Evolutionary conservation across 2,888 invertebrate species (phyloP), one percentile per base, ranked within the genome.

Genomic region (Cecidostiba fungosa): DNA sequence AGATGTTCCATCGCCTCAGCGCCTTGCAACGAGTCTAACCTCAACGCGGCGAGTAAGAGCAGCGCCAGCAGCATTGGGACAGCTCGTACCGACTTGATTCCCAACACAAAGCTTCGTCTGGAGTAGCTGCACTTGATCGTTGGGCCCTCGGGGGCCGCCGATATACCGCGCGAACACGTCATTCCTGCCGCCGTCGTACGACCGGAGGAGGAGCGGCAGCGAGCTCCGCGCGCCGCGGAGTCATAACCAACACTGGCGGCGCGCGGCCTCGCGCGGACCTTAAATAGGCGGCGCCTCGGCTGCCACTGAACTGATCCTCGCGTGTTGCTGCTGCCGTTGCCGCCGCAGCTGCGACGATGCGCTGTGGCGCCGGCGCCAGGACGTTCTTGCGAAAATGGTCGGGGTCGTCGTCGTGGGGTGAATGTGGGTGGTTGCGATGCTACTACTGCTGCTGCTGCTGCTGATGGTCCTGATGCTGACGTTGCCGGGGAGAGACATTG

Each of bases 191-290:
- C 23, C 66, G 29, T 76, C 36, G 69, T 54, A 26, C 16, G 69
- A 72, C 19, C 43, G 19, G 32, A 70, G n/a, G 29, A 36, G 82
- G 50, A 16, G 78, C 54, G 43, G 59, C 74, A 23, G 50, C 76
- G 62, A 70, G 69, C 26, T 84, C 86, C 84, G 79, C 91, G 87
- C 90, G 87, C 90, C 90, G 86, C 89, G 89, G 89, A 89, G 88
- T 91, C 93, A 92, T 92, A 91, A 92, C 92, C 91, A 90, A 90
- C 90, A 93, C 93, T 93, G 91, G 91, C 87, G 80, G 73, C 72
- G 83, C 85, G 77, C 70, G 70, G 50, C 80, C 8, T 19, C n/a
- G 29, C 69, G 77, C 70, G 29, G 32, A 85, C 76, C 78, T 87
- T 87, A 85, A 85, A 85, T 87, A 87, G 85, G 85, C 85, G 86